Conservation (phyloP, 2,797 vertebrate genomes). For the Chiroxiphia lanceolata region DNA sequence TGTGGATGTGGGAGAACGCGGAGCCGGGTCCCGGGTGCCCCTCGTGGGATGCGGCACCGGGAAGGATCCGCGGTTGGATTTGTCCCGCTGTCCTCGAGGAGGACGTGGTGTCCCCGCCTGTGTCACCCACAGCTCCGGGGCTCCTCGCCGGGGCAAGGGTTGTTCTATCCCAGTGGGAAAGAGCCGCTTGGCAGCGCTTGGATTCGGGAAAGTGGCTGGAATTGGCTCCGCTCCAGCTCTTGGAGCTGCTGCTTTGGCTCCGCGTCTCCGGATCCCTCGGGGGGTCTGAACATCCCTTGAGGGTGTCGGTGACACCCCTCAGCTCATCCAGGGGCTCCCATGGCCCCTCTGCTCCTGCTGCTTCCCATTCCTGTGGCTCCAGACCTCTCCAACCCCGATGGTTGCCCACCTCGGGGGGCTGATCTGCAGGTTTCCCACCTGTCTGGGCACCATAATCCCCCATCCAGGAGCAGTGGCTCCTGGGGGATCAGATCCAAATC, state of each 20-base stretch:
- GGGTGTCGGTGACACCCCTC: not conserved
- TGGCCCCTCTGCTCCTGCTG: not conserved
- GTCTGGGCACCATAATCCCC: not conserved
- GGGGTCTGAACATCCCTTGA: not conserved
- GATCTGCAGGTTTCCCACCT: not conserved
- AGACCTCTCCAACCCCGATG: not conserved
- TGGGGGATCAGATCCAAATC: not conserved
- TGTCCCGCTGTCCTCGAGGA: not conserved
- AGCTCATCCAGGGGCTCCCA: not conserved
- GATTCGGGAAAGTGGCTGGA: not conserved
- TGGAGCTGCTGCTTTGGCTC: not conserved
- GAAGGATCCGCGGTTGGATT: not conserved
- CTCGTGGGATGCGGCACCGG: not conserved
- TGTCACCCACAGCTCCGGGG: not conserved
- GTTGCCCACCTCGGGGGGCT: not conserved
- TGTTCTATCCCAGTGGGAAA: not conserved
- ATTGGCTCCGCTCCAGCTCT: not conserved
- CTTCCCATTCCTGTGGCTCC: not conserved
- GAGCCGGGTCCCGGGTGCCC: not conserved
- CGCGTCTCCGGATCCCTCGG: not conserved
- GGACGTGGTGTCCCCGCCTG: not conserved
- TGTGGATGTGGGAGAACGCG: not conserved
- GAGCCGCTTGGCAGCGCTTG: not conserved
- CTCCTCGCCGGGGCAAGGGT: not conserved
- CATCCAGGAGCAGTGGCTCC: not conserved